Conservation (phyloP, 1,140 invertebrate species). For the Propsilocerus akamusi region DNA sequence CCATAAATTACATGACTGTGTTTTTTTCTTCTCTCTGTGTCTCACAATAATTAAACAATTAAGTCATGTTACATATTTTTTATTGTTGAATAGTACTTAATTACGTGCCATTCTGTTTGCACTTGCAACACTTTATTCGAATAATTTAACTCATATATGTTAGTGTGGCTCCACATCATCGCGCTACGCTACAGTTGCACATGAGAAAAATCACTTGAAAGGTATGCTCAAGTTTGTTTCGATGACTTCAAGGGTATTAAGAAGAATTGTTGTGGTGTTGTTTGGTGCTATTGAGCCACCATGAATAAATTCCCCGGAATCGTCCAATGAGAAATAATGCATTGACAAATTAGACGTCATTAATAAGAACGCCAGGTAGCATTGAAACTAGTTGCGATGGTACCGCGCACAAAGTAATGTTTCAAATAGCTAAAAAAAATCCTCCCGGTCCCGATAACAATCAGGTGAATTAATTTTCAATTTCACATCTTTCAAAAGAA, state of each 20-base stretch:
- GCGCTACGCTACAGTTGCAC: too few relatives aligned
- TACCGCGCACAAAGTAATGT: not conserved
- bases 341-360: not conserved
- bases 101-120: too few relatives aligned
- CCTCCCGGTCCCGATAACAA: not conserved
- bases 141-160: too few relatives aligned
- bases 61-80: too few relatives aligned
- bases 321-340: constrained; percentile 1
- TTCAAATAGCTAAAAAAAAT: not conserved
- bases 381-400: not conserved
- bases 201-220: too few relatives aligned
- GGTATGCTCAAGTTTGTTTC: too few relatives aligned
- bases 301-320: not conserved
- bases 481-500: not conserved
- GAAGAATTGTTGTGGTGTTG: too few relatives aligned
- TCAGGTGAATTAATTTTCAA: constrained; percentile 2
- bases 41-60: too few relatives aligned
- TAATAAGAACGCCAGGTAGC: constrained; percentile 3
- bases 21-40: not conserved
- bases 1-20: not conserved
- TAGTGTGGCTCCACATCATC: too few relatives aligned
- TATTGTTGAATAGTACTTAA: too few relatives aligned
- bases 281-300: not conserved
- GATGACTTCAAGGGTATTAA: too few relatives aligned
- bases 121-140: too few relatives aligned